Evolutionary conservation across 2,113 vertebrate species (phyloP), one percentile per base, ranked within the genome.

Genomic region (Noturus placidus): DNA sequence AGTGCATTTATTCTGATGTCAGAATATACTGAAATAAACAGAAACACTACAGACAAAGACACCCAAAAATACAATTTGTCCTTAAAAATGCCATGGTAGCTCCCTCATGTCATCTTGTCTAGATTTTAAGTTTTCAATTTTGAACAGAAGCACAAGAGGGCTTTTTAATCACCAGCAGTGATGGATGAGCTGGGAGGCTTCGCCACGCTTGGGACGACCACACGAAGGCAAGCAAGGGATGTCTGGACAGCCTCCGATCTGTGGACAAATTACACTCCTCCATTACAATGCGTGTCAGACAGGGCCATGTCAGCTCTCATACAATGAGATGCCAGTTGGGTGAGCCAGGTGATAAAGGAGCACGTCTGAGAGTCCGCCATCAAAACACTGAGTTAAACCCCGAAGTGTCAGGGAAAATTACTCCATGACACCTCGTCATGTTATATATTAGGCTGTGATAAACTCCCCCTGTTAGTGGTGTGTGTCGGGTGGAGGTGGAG

Each of bases 211-310:
- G 91, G 92, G 91, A 94, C 89, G 84, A 92, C 79, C 92, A 90
- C 74, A 85, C 1, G 70, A 74, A 89, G 87, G 88, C 74, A 90
- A 92, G 92, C 87, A 83, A 93, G 92, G 94, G 95, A 95, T 92
- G 91, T 91, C 91, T 93, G 90, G 92, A 93, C 92, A 94, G 92
- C 91, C 92, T 94, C 93, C 92, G 93, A 95, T 94, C 94, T 94
- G 89, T 92, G 93, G 91, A 91, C 92, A 96, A 96, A 97, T 96
- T 95, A 95, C 92, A 93, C 94, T 95, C 93, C 90, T 93, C 92
- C 89, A 95, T 94, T 96, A 95, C 94, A 95, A 95, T 94, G 95
- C 89, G 92, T 95, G 96, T 95, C 92, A 93, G 95, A 94, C 90
- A 94, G 89, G 93, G 92, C 92, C 91, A 88, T 96, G 96, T 96